Conservation (phyloP, 2,888 invertebrate genomes). For the Pyrrhosoma nymphula region DNA sequence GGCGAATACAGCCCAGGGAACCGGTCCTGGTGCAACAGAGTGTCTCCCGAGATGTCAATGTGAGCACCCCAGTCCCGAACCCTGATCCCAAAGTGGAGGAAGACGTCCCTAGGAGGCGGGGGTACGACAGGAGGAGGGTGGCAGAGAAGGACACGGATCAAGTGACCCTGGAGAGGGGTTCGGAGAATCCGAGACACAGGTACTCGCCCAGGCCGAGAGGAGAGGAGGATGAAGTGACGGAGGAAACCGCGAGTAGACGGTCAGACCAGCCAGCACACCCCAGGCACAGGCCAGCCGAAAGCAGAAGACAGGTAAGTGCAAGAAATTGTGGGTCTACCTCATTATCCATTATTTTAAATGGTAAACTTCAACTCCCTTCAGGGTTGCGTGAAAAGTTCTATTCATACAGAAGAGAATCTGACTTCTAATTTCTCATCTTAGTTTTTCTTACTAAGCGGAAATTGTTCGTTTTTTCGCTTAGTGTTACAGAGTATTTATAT, state of each 20-base stretch:
- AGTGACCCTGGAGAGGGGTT: neutral
- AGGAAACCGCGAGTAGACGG: neutral
- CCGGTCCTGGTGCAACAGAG: neutral
- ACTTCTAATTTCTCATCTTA: too few species aligned
- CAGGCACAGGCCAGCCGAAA: neutral
- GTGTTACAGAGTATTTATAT: too few species aligned
- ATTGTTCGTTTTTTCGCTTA: too few species aligned
- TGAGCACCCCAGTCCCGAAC: neutral
- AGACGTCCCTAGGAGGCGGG: neutral
- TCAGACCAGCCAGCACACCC: neutral
- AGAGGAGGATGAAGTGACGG: neutral
- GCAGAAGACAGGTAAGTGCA: neutral
- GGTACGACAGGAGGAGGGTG: neutral
- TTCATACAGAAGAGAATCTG: too few species aligned
- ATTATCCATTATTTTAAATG: too few species aligned
- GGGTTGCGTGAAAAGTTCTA: too few species aligned
- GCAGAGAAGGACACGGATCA: neutral
- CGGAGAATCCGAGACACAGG: neutral
- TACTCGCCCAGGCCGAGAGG: neutral
- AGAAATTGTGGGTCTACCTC: too few species aligned
- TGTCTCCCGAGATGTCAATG: neutral
- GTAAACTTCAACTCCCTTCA: too few species aligned
- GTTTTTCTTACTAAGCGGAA: too few species aligned
- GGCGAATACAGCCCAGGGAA: neutral
- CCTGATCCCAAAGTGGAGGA: neutral